Evolutionary conservation across 2,888 invertebrate genomes (phyloP).

Genomic region (Polietes domitor): DNA sequence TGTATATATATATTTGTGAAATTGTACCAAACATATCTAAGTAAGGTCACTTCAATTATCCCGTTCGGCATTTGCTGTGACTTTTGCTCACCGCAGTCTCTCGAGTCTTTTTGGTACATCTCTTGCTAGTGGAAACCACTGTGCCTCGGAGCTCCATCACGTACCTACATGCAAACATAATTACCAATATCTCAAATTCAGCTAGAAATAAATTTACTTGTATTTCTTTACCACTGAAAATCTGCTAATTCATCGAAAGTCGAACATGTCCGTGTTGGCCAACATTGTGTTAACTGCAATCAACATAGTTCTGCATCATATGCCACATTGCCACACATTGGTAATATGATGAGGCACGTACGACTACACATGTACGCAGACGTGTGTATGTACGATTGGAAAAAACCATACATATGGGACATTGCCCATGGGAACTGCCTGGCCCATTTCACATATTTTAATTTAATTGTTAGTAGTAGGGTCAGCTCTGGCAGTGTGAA

Average conservation of each 20-base stretch:
- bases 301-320: not conserved
- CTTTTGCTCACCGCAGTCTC: too few relatives aligned
- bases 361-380: not conserved
- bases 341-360: constrained; percentile 3
- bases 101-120: too few relatives aligned
- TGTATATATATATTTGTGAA: too few relatives aligned
- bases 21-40: too few relatives aligned
- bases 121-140: too few relatives aligned
- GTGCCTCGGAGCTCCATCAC: too few relatives aligned
- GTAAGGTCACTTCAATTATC: too few relatives aligned
- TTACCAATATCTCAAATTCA: not conserved
- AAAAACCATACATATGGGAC: not conserved
- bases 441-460: too few relatives aligned
- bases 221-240: not conserved
- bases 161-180: not conserved
- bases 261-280: not conserved
- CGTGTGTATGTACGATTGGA: not conserved
- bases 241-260: not conserved
- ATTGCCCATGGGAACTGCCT: not conserved
- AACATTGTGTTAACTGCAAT: constrained; percentile 22
- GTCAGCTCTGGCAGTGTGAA: too few relatives aligned
- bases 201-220: not conserved
- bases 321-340: not conserved
- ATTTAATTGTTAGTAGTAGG: too few relatives aligned
- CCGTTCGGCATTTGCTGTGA: too few relatives aligned